Percentiles rank a stretch among this genome's conserved stretches.
Evolutionary conservation across 1,140 invertebrate genomes (phyloP).

Genomic region (Hylyphantes graminicola): DNA sequence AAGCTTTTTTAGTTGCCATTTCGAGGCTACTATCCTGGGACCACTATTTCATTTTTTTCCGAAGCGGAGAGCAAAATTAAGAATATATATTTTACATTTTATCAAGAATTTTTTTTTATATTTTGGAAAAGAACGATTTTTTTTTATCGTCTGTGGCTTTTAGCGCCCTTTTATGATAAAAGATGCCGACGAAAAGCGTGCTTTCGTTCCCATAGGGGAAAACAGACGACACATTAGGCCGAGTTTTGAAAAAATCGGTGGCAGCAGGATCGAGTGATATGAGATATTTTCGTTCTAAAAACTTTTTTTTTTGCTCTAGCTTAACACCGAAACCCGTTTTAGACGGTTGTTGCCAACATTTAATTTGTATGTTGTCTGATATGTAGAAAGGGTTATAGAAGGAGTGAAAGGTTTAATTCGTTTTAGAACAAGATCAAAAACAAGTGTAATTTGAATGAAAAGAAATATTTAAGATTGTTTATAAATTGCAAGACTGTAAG

Average conservation of each 20-base stretch:
- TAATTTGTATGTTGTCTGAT: no score
- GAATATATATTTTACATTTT: slow-evolving; percentile 35
- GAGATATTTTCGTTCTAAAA: background rate
- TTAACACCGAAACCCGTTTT: no score
- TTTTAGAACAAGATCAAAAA: no score
- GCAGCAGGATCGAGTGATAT: slow-evolving; percentile 2
- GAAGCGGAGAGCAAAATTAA: slow-evolving; percentile 27
- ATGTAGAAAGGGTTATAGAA: no score
- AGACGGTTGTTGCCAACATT: no score
- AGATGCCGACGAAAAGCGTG: slow-evolving; percentile 29
- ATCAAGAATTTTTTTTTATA: slow-evolving; percentile 2
- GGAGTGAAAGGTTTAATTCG: no score
- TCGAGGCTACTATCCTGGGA: background rate
- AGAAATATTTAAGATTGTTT: no score
- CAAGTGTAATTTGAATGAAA: no score
- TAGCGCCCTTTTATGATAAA: slow-evolving; percentile 24
- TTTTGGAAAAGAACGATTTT: slow-evolving; percentile 12
- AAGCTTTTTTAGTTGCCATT: background rate
- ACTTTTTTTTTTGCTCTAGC: background rate
- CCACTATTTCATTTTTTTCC: slow-evolving; percentile 1
- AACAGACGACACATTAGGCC: slow-evolving; percentile 27
- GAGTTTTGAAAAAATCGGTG: slow-evolving; percentile 27
- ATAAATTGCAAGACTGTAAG: no score
- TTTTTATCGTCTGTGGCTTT: slow-evolving; percentile 38
- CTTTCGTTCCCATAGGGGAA: slow-evolving; percentile 19